Conservation (phyloP, 2,797 vertebrate species). For the Spondyliosoma cantharus region DNA sequence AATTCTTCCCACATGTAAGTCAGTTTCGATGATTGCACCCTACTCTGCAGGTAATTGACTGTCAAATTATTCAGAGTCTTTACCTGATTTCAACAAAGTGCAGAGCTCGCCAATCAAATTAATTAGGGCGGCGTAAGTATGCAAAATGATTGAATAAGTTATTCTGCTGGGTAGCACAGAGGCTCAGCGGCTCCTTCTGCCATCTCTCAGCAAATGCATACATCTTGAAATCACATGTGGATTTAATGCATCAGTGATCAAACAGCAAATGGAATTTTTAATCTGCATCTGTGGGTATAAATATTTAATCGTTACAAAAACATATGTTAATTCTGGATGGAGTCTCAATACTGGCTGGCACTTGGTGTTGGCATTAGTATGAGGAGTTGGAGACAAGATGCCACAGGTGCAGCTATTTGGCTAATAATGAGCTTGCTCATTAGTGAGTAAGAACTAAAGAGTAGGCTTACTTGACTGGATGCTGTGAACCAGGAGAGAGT, state of each 20-base stretch:
- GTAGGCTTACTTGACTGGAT: background rate
- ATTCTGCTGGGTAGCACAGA: background rate
- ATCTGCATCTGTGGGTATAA: background rate
- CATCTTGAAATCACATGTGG: background rate
- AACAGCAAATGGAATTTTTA: background rate
- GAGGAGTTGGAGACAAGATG: background rate
- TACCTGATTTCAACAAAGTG: slow-evolving; percentile 22
- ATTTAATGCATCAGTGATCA: background rate
- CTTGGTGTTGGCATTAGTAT: background rate
- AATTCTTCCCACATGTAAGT: background rate
- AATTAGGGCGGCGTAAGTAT: slow-evolving; percentile 16
- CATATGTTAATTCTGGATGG: background rate
- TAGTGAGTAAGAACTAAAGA: slow-evolving; percentile 12
- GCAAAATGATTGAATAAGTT: slow-evolving; percentile 9
- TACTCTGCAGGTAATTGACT: slow-evolving; percentile 19
- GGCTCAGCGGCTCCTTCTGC: background rate
- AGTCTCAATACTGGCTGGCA: background rate
- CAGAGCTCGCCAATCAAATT: slow-evolving; percentile 1
- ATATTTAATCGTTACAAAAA: slow-evolving; percentile 1
- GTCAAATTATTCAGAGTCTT: slow-evolving; percentile 18
- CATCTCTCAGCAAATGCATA: background rate
- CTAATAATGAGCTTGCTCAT: slow-evolving; percentile 10
- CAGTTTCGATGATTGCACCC: background rate
- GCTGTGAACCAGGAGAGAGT: slow-evolving; percentile 4
- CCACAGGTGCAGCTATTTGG: slow-evolving; percentile 23